These are phyloP conservation scores for Cerceris rybyensis DNA, from an alignment of 2,888 invertebrate genomes.

Conservation along the genomic window DNA sequence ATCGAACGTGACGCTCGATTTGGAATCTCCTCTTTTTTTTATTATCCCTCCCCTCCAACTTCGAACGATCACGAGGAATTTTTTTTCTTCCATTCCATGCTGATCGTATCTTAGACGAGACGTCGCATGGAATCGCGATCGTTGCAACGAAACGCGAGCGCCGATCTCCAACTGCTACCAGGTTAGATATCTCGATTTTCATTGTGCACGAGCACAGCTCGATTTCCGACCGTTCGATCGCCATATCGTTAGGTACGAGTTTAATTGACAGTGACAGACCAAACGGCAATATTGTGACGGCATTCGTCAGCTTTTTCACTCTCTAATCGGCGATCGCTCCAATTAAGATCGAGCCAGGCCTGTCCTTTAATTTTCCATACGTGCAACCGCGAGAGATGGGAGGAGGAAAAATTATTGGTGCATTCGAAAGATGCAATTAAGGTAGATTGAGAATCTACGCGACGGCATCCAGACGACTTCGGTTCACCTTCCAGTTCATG, in stretches of 20 bases:
- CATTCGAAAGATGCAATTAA: slow-evolving; percentile 45
- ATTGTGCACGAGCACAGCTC: neutral
- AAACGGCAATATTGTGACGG: slow-evolving; percentile 35
- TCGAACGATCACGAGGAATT: neutral
- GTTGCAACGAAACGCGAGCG: neutral
- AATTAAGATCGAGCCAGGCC: slow-evolving; percentile 41
- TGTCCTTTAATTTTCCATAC: slow-evolving; percentile 38
- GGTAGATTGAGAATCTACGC: slow-evolving; percentile 24
- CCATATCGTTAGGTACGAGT: slow-evolving; percentile 26
- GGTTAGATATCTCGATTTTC: slow-evolving; percentile 6
- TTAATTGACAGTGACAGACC: slow-evolving; percentile 47
- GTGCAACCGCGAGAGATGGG: slow-evolving; percentile 31
- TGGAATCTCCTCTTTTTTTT: slow-evolving; percentile 1
- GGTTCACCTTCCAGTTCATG: slow-evolving; percentile 32
- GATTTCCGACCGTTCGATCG: slow-evolving; percentile 4
- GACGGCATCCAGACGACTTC: slow-evolving; percentile 10
- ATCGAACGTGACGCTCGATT: slow-evolving; percentile 43
- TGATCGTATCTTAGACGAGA: neutral
- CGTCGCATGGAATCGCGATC: neutral
- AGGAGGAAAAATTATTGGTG: slow-evolving; percentile 32
- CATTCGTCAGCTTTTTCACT: slow-evolving; percentile 34
- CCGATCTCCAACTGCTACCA: neutral
- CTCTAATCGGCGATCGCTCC: slow-evolving; percentile 51
- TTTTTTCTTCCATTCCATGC: neutral
- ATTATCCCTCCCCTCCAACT: neutral